These are phyloP conservation scores for Chondrosia reniformis DNA, from an alignment of 37 sponge, comb jelly and placozoan genomes.

Conservation along the genomic window DNA sequence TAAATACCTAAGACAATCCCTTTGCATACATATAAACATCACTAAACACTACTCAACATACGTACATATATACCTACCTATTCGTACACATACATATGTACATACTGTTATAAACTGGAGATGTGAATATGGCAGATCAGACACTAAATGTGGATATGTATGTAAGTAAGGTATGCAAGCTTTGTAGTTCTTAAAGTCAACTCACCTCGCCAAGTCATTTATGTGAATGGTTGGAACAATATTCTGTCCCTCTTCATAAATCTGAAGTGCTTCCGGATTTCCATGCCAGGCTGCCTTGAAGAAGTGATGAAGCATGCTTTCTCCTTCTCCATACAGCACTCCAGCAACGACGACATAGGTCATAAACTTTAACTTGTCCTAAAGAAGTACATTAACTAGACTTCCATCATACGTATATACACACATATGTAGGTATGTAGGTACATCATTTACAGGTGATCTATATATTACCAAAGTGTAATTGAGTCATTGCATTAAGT, in stretches of 20 bases:
- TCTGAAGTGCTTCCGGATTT: conserved; percentile 34
- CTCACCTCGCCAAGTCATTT: conserved; percentile 76
- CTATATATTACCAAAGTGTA: too few species aligned
- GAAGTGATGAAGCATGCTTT: conserved; percentile 80
- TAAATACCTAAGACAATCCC: not conserved
- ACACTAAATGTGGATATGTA: too few species aligned
- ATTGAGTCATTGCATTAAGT: too few species aligned
- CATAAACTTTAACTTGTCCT: conserved; percentile 82
- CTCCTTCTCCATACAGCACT: conserved; percentile 83
- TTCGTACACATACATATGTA: not conserved
- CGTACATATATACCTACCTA: conserved; percentile 1
- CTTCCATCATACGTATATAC: too few species aligned
- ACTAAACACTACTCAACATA: not conserved
- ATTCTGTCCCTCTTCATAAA: conserved; percentile 92
- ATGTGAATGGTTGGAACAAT: conserved; percentile 88
- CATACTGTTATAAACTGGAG: not conserved
- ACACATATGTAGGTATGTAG: too few species aligned
- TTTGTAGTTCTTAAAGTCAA: too few species aligned
- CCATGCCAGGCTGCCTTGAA: conserved; percentile 93
- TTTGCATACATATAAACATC: not conserved
- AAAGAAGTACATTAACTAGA: not conserved
- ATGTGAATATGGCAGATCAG: too few species aligned
- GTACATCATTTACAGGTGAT: too few species aligned
- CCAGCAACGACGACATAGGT: conserved; percentile 90
- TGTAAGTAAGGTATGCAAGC: too few species aligned